Percentiles rank a stretch among this genome's conserved stretches.
Conservation (phyloP, 2,888 invertebrate species). For the Acleris literana region DNA sequence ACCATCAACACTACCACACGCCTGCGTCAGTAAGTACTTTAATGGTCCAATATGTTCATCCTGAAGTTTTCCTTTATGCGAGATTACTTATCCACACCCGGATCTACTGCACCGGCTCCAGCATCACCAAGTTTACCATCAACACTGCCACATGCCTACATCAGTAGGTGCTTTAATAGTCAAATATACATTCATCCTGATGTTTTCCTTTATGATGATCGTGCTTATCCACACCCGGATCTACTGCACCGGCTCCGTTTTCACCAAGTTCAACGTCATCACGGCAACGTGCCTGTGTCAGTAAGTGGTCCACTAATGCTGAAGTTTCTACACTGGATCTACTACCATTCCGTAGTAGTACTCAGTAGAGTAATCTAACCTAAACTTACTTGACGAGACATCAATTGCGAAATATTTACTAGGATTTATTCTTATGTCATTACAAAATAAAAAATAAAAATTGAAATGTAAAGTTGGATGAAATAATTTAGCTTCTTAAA, state of each 20-base stretch:
- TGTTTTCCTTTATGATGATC: conserved; percentile 55
- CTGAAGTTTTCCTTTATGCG: conserved; percentile 49
- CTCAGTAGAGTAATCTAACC: too few species aligned
- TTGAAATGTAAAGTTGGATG: too few species aligned
- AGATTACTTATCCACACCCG: conserved; percentile 44
- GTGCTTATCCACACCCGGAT: conserved; percentile 48
- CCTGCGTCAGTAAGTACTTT: conserved; percentile 46
- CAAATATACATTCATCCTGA: not conserved
- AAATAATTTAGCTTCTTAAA: too few species aligned
- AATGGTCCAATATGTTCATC: not conserved
- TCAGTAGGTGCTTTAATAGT: conserved; percentile 39
- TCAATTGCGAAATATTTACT: too few species aligned
- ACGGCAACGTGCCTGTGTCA: conserved; percentile 58
- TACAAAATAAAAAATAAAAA: too few species aligned
- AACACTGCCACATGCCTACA: conserved; percentile 58
- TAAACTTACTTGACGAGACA: too few species aligned
- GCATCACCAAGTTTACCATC: conserved; percentile 49
- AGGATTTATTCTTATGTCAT: too few species aligned
- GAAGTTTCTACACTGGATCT: too few species aligned
- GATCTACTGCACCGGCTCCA: conserved; percentile 52
- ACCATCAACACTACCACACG: conserved; percentile 57
- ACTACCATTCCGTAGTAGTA: too few species aligned
- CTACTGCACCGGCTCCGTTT: conserved; percentile 51
- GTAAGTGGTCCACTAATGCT: not conserved
- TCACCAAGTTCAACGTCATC: conserved; percentile 49